Conservation (phyloP, 2,888 invertebrate genomes). For the Phaonia tiefii region DNA sequence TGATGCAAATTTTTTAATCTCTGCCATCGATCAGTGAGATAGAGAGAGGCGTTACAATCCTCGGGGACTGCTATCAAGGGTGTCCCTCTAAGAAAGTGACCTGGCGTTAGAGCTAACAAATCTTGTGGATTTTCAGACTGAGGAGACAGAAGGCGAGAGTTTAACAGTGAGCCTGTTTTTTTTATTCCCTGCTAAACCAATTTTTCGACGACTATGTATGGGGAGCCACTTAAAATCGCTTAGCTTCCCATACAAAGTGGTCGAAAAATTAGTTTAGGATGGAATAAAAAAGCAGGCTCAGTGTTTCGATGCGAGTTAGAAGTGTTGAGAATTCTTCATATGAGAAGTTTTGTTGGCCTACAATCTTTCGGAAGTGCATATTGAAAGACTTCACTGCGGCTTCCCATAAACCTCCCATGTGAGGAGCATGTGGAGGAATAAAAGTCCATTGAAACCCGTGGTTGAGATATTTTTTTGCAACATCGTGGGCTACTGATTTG, state of each 20-base stretch:
- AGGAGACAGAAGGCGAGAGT: neutral
- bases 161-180: too few relatives aligned
- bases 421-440: too few relatives aligned
- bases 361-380: neutral
- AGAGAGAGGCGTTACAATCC: neutral
- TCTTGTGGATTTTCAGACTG: conserved; percentile 25
- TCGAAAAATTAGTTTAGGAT: too few relatives aligned
- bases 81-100: too few relatives aligned
- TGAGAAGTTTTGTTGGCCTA: neutral
- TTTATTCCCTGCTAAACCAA: too few relatives aligned
- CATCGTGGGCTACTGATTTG: neutral
- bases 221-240: too few relatives aligned
- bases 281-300: conserved; percentile 6
- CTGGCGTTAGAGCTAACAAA: conserved; percentile 38
- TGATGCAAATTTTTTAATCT: neutral
- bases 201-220: too few relatives aligned
- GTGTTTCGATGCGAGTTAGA: too few relatives aligned
- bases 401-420: conserved; percentile 5
- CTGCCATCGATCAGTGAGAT: too few relatives aligned
- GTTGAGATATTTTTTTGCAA: neutral
- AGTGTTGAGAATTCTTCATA: conserved; percentile 7
- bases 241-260: too few relatives aligned
- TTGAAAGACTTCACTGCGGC: neutral
- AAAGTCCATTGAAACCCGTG: too few relatives aligned
- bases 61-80: conserved; percentile 27